Conservation (phyloP, 2,888 invertebrate genomes). For the Tineola bisselliella region DNA sequence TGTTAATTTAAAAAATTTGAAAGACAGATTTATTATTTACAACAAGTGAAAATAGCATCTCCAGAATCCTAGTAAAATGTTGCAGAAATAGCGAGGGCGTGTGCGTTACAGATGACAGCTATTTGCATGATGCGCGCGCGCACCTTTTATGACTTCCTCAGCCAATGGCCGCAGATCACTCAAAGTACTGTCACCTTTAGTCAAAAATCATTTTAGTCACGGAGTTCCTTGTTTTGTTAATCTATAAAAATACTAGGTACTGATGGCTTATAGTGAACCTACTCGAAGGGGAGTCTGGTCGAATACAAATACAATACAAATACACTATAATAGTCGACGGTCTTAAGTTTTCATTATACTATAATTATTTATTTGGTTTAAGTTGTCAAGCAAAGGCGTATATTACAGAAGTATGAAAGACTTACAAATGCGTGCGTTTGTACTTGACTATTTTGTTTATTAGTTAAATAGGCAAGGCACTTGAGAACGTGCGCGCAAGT, state of each 20-base stretch:
- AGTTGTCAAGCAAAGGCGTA: no score
- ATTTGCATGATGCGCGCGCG: slow-evolving; percentile 28
- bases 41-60: neutral
- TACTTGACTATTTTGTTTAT: neutral
- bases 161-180: slow-evolving; percentile 45
- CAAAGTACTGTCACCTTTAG: slow-evolving; percentile 15
- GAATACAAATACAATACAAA: no score
- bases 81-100: slow-evolving; percentile 65
- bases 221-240: no score
- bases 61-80: slow-evolving; percentile 5
- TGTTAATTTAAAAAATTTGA: no score
- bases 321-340: no score
- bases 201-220: neutral
- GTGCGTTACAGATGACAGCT: slow-evolving; percentile 58
- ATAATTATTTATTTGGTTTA: no score
- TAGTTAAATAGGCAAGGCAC: neutral
- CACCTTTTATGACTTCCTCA: slow-evolving; percentile 62
- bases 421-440: neutral
- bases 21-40: neutral
- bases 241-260: no score
- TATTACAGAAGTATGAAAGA: no score
- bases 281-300: no score
- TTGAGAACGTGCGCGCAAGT: neutral
- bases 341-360: no score
- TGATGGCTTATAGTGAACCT: no score